Evolutionary conservation across 2,113 vertebrate genomes (phyloP).

Genomic region (Tylochromis polylepis): DNA sequence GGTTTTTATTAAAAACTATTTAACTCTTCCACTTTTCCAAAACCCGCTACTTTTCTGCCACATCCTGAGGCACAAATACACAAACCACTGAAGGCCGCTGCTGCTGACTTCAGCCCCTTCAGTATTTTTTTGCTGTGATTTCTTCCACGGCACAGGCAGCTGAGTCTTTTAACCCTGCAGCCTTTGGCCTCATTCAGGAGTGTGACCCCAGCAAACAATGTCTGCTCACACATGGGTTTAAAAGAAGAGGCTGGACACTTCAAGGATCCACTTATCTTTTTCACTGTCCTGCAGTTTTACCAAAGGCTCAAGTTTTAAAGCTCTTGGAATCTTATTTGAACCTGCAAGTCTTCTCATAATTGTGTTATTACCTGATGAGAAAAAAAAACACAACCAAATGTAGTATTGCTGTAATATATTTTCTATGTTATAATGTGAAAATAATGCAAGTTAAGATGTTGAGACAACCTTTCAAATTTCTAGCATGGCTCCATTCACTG

Average conservation of each 20-base stretch:
- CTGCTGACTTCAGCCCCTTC: background rate
- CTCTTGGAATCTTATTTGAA: background rate
- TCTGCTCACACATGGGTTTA: background rate
- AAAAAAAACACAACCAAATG: background rate
- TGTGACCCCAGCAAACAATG: background rate
- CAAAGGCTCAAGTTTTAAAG: background rate
- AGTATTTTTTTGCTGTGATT: background rate
- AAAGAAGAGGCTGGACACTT: background rate
- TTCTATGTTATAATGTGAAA: background rate
- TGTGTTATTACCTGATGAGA: background rate
- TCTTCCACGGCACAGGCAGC: background rate
- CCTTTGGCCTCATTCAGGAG: background rate
- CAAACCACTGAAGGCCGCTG: background rate
- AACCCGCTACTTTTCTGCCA: background rate
- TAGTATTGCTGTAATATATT: background rate
- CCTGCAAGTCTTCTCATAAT: background rate
- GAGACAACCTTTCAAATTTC: background rate
- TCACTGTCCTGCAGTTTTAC: background rate
- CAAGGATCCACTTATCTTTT: background rate
- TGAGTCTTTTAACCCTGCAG: slow-evolving; percentile 27
- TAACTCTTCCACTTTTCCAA: background rate
- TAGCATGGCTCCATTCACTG: slow-evolving; percentile 26
- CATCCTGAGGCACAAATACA: background rate
- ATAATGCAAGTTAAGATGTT: background rate
- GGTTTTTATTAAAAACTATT: background rate